Base-by-base conservation (phyloP, 2,113 vertebrate genomes). In the Mirounga angustirostris region DNA sequence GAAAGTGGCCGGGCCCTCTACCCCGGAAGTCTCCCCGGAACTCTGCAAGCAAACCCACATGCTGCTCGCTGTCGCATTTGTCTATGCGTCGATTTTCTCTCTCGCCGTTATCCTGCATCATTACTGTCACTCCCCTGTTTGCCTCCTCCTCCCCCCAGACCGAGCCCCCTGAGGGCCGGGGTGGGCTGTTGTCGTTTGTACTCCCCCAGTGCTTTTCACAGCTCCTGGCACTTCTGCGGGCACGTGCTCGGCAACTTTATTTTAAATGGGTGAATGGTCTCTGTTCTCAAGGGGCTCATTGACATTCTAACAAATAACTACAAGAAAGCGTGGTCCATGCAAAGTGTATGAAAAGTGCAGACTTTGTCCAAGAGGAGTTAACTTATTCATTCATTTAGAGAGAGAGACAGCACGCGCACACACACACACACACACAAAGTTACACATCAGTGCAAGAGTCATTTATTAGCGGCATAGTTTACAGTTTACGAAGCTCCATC, bases 291-390 rank as follows among this genome's bases (percentile, higher is more conserved):
- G 84, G 76, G 73, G 7, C 92, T 97, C 76, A 9, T 1, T 74
- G 92, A 85, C 28, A 33, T 43, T 63, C 76, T 65, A 36, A 89
- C 80, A 59, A 58, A 67, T 61, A 50, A n/a, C 36, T 15, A 69
- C 81, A 52, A 65, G 24, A 71, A 59, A 69, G 76, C 1, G 1
- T 78, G 78, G 83, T 74, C 63, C 78, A 19, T 24, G 85, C 21
- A 36, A 83, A 65, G 78, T 30, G 19, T 43, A 7, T n/a, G 46
- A 28, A 82, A 52, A 86, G 74, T 33, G 56, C 22, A 59, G 67
- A 67, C 87, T 78, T 69, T 33, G 88, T 95, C 85, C 56, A 59
- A 59, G 74, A 89, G 58, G 43, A 89, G 56, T 94, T 92, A 76
- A 78, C 81, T 71, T 88, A 90, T 58, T 91, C 61, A 52, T 14